Base-by-base conservation (phyloP, 2,888 invertebrate species). In the Coenonympha arcania region DNA sequence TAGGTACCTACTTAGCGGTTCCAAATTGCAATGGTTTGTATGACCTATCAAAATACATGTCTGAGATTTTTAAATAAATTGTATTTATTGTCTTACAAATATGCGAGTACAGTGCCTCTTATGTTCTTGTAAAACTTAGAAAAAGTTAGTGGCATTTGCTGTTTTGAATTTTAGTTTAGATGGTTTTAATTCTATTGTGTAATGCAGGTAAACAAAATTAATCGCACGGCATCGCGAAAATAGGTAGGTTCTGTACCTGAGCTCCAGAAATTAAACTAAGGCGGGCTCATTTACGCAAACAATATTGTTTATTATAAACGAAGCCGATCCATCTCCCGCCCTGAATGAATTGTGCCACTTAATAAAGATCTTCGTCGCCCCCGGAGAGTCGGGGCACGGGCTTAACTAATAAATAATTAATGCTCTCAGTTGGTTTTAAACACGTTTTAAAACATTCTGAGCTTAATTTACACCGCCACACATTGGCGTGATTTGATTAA, bases 331-430 rank as follows among this genome's bases (percentile, higher is more conserved):
- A 61, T 64, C 65, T 66, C 64, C 61, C 60, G 65, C 60, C 62
- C 60, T 56, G 59, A 68, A 73, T 68, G 65, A 71, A 73, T 70
- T 66, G 68, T 65, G 63, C 59, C 70, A 66, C 68, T 77, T 74
- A 71, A 74, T 77, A 72, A 72, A 66, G 69, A 73, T 70, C 68
- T 59, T 57, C 59, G 58, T 59, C 60, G 55, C 58, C 62, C 61
- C 55, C 53, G 51, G 59, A 59, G 63, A 58, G 56, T 44, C 39
- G 59, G 62, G 58, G 56, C 44, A 41, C 58, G 62, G 57, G 59
- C 46, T 58, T 48, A 50, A 59, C 58, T 65, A 58, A 63, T 61
- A 59, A 62, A 64, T 69, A 62, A 69, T 67, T 61, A 62, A 67
- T 62, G 54, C 51, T 22, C 51, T 50, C 53, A 51, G 51, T 46